Conservation (phyloP, 2,113 vertebrate species). For the Genyomyrus donnyi region DNA sequence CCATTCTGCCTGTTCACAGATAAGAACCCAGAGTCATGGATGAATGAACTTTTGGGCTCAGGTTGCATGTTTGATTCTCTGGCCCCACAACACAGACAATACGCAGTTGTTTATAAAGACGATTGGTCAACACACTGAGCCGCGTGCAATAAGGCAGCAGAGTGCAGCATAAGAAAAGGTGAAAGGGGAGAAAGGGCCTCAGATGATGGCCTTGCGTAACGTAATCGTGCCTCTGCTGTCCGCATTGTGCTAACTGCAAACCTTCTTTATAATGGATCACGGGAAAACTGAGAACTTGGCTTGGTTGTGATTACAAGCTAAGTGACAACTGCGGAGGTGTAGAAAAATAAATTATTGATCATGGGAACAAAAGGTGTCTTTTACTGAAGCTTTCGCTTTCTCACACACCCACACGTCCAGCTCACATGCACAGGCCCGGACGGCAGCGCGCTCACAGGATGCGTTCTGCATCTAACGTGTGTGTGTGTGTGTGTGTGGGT, state of each 20-base stretch:
- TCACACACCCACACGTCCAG: not conserved
- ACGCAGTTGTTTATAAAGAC: constrained; percentile 9
- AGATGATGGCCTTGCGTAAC: not conserved
- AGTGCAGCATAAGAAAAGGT: not conserved
- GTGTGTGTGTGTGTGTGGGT: not conserved
- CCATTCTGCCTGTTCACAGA: not conserved
- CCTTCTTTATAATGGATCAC: not conserved
- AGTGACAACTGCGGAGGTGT: not conserved
- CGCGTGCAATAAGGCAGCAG: not conserved
- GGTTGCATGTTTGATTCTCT: not conserved
- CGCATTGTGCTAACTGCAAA: not conserved
- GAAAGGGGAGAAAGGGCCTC: not conserved
- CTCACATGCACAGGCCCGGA: not conserved
- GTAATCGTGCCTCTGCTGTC: not conserved
- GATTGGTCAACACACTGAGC: not conserved
- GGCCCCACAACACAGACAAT: not conserved
- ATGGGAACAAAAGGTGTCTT: not conserved
- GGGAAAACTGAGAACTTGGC: not conserved
- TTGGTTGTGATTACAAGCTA: not conserved
- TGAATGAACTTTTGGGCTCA: not conserved
- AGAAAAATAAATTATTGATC: not conserved
- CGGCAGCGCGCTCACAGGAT: not conserved
- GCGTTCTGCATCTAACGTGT: not conserved
- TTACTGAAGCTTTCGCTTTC: not conserved
- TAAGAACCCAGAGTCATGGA: not conserved